Conservation (phyloP, 2,113 vertebrate genomes). For the Pollimyrus isidori region DNA sequence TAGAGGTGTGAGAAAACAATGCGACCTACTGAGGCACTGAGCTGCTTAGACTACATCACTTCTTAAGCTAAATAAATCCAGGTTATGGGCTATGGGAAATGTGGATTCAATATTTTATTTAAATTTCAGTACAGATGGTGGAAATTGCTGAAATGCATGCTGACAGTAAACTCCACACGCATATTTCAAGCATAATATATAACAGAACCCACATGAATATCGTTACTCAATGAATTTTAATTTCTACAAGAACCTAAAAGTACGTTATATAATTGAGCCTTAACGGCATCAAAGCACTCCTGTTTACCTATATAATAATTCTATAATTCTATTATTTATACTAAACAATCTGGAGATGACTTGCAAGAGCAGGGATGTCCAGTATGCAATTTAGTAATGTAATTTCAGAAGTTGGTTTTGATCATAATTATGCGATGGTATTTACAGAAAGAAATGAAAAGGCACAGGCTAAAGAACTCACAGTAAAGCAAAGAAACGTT, state of each 20-base stretch:
- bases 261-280: neutral
- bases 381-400: neutral
- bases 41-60: neutral
- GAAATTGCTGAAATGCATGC: neutral
- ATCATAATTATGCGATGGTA: neutral
- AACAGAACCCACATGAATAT: constrained; percentile 9
- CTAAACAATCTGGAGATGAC: constrained; percentile 13
- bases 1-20: neutral
- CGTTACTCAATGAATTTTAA: neutral
- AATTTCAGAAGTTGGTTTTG: constrained; percentile 8
- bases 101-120: neutral
- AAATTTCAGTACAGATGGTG: neutral
- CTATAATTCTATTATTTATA: neutral
- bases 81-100: neutral
- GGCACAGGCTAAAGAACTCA: neutral
- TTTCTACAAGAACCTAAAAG: constrained; percentile 1
- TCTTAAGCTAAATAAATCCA: neutral
- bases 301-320: constrained; percentile 9
- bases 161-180: neutral
- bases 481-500: neutral
- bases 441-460: neutral
- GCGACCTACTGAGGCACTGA: neutral
- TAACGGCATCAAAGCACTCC: neutral
- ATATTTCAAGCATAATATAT: neutral
- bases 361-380: constrained; percentile 6